These are phyloP conservation scores for Selene dorsalis DNA, from an alignment of 2,797 vertebrate species.

Conservation along the genomic window DNA sequence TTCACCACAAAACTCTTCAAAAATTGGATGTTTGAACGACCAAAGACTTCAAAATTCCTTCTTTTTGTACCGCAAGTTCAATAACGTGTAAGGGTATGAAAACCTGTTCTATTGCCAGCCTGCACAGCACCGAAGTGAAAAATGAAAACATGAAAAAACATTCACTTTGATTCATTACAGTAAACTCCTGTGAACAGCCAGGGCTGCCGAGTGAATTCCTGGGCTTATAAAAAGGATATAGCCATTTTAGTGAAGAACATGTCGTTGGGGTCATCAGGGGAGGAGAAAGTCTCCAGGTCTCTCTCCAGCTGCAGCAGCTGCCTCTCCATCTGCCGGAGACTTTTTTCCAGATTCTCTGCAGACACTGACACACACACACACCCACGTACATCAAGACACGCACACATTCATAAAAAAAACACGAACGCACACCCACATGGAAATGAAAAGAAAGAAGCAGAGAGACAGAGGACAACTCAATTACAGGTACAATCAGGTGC, in stretches of 20 bases:
- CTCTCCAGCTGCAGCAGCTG: slow-evolving; percentile 97
- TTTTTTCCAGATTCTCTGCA: slow-evolving; percentile 97
- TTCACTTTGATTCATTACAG: slow-evolving; percentile 27
- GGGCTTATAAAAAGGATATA: slow-evolving; percentile 92
- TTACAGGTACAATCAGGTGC: slow-evolving; percentile 64
- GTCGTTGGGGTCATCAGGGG: slow-evolving; percentile 90
- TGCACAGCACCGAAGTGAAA: not conserved
- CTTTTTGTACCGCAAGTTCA: not conserved
- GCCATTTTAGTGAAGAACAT: slow-evolving; percentile 97
- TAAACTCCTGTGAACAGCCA: slow-evolving; percentile 20
- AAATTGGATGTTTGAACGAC: slow-evolving; percentile 2
- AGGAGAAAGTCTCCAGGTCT: slow-evolving; percentile 95
- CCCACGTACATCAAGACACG: slow-evolving; percentile 16
- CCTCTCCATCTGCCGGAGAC: slow-evolving; percentile 95
- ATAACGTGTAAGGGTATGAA: not conserved
- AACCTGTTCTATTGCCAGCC: slow-evolving; percentile 5
- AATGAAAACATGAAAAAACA: not conserved
- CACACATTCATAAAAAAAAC: slow-evolving; percentile 46
- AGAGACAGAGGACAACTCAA: slow-evolving; percentile 58
- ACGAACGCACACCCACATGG: slow-evolving; percentile 41
- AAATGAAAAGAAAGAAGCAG: slow-evolving; percentile 52
- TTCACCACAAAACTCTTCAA: not conserved
- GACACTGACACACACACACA: slow-evolving; percentile 87
- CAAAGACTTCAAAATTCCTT: slow-evolving; percentile 13
- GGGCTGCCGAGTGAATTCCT: slow-evolving; percentile 14